Conservation (phyloP, 2,113 vertebrate genomes). For the Brachirus orientalis region DNA sequence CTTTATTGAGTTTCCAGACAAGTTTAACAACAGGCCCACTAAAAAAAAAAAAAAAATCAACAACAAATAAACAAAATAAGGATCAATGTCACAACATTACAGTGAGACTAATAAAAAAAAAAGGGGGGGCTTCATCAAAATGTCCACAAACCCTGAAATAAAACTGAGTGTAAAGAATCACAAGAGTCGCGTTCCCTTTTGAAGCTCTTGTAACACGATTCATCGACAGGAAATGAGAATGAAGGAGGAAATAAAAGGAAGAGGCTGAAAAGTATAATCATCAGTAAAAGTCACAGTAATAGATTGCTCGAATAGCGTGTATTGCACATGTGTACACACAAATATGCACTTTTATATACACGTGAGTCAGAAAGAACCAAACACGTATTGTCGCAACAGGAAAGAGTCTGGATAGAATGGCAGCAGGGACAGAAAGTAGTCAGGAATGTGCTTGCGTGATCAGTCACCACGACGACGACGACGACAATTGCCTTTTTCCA, state of each 20-base stretch:
- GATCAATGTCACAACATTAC: constrained; percentile 70
- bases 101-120: constrained; percentile 63
- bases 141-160: constrained; percentile 62
- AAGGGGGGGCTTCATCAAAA: constrained; percentile 51
- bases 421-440: constrained; percentile 62
- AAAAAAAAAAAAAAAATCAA: constrained; percentile 50
- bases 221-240: constrained; percentile 52
- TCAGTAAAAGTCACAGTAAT: constrained; percentile 83
- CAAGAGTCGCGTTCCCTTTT: constrained; percentile 68
- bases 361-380: constrained; percentile 74
- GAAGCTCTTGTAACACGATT: constrained; percentile 58
- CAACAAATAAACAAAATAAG: constrained; percentile 56
- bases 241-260: constrained; percentile 28
- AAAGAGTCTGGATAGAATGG: constrained; percentile 69
- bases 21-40: constrained; percentile 78
- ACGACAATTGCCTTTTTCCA: not conserved
- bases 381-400: constrained; percentile 67
- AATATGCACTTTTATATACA: constrained; percentile 82
- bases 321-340: constrained; percentile 83
- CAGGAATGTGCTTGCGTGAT: constrained; percentile 83
- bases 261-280: constrained; percentile 65
- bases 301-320: constrained; percentile 82
- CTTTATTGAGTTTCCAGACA: constrained; percentile 82
- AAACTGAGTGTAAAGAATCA: constrained; percentile 50
- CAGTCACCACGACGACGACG: constrained; percentile 49